phyloP scores from a whole-genome alignment of 2,113 vertebrate genomes.

The Asarcornis scutulata region DNA sequence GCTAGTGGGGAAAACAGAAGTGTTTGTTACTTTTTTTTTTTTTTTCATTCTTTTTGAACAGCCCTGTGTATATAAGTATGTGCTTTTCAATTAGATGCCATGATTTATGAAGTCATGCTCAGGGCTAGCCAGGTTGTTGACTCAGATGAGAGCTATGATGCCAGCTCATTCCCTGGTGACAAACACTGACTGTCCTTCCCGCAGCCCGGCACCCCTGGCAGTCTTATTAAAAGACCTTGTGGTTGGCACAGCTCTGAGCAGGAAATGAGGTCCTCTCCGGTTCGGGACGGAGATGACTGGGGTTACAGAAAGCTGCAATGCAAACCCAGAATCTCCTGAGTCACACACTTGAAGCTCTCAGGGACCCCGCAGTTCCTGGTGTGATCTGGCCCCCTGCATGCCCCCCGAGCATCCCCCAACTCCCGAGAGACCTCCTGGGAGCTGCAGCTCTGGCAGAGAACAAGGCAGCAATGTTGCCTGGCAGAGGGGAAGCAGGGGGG shows the following conservation, averaged over 20 bases:
- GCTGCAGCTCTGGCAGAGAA: rapidly evolving
- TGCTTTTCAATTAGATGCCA: conserved; percentile 37
- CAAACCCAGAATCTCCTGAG: conserved; percentile 54
- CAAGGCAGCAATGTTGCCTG: rapidly evolving
- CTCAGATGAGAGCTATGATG: conserved; percentile 58
- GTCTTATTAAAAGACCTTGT: conserved; percentile 51
- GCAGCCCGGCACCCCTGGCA: conserved; percentile 59
- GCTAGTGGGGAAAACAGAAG: not conserved
- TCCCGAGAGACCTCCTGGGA: not conserved
- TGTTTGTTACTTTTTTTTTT: not conserved
- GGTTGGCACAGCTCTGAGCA: conserved; percentile 66
- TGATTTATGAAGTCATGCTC: conserved; percentile 60
- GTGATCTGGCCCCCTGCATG: not conserved
- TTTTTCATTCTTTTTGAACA: not conserved
- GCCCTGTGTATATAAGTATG: not conserved
- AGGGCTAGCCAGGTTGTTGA: conserved; percentile 62
- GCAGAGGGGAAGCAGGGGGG: not conserved
- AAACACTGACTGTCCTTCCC: conserved; percentile 67
- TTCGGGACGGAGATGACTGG: conserved; percentile 58
- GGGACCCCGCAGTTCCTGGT: not conserved
- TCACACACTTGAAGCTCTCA: not conserved
- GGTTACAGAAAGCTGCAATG: conserved; percentile 49
- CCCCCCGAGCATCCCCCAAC: not conserved
- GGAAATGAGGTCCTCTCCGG: conserved; percentile 65
- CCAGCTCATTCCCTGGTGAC: conserved; percentile 69